A percentile compares a stretch with the other conserved stretches of the same genome.
Evolutionary conservation across 2,888 invertebrate species (phyloP).

Genomic region (Mythimna albipuncta): DNA sequence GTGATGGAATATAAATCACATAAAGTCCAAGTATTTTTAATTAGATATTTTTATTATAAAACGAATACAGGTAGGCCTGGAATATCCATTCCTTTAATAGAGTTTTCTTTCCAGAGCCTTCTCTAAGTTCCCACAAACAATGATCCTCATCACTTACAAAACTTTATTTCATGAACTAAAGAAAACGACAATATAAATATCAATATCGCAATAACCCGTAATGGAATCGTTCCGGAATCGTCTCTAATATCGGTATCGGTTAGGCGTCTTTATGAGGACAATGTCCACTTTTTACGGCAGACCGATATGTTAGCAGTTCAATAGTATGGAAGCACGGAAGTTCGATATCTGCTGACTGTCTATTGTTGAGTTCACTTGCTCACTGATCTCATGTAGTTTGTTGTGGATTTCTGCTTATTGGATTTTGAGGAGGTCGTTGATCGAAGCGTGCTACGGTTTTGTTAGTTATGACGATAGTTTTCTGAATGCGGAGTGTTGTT

Average conservation of each 20-base stretch:
- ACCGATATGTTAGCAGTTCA: slow-evolving; percentile 79
- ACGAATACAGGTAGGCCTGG: not conserved
- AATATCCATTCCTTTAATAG: not conserved
- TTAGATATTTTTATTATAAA: not conserved
- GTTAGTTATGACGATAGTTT: slow-evolving; percentile 19
- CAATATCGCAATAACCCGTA: slow-evolving; percentile 60
- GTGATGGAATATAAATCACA: no score
- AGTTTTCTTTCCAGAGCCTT: not conserved
- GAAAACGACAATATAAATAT: slow-evolving; percentile 41
- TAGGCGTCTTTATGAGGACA: slow-evolving; percentile 72
- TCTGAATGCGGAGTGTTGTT: not conserved
- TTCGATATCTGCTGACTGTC: slow-evolving; percentile 72
- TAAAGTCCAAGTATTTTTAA: not conserved
- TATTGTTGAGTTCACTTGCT: slow-evolving; percentile 59
- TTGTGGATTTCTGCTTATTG: slow-evolving; percentile 58
- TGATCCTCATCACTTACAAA: not conserved
- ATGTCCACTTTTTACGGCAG: slow-evolving; percentile 77
- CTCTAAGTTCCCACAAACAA: not conserved
- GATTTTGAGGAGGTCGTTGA: slow-evolving; percentile 38
- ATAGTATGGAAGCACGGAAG: slow-evolving; percentile 86
- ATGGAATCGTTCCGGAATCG: slow-evolving; percentile 55
- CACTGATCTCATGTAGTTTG: slow-evolving; percentile 49
- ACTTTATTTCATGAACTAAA: slow-evolving; percentile 26
- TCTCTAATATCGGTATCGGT: slow-evolving; percentile 61
- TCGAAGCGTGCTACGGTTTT: not conserved